These are phyloP conservation scores for Scomber japonicus DNA, from an alignment of 2,113 vertebrate genomes.

Conservation along the genomic window DNA sequence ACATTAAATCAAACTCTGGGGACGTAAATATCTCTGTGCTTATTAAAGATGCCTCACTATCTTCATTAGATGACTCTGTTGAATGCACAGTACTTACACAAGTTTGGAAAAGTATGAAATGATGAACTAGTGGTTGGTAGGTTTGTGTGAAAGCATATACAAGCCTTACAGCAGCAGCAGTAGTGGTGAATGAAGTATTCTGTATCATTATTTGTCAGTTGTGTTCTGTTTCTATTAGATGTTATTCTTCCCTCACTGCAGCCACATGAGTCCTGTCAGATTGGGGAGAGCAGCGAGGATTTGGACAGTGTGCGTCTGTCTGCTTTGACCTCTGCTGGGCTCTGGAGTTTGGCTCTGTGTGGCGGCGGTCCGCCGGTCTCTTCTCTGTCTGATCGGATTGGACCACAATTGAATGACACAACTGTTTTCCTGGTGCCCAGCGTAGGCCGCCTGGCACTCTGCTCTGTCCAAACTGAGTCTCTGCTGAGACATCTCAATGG, in stretches of 20 bases:
- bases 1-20: not conserved
- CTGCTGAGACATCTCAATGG: slow-evolving; percentile 52
- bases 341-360: slow-evolving; percentile 50
- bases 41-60: slow-evolving; percentile 7
- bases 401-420: slow-evolving; percentile 43
- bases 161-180: not conserved
- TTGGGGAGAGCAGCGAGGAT: slow-evolving; percentile 52
- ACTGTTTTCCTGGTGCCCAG: slow-evolving; percentile 32
- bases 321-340: slow-evolving; percentile 57
- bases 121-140: too few species aligned
- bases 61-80: slow-evolving; percentile 3
- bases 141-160: not conserved
- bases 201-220: not conserved
- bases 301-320: slow-evolving; percentile 55
- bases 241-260: not conserved
- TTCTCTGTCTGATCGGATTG: slow-evolving; percentile 64
- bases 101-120: too few species aligned
- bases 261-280: slow-evolving; percentile 40
- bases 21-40: slow-evolving; percentile 2
- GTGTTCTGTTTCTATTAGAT: not conserved
- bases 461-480: slow-evolving; percentile 58
- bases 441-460: slow-evolving; percentile 55
- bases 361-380: slow-evolving; percentile 18
- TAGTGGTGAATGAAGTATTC: not conserved
- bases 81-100: not conserved